Evolutionary conservation across 1,140 invertebrate genomes (phyloP).

Genomic region (Megalonaias nervosa): DNA sequence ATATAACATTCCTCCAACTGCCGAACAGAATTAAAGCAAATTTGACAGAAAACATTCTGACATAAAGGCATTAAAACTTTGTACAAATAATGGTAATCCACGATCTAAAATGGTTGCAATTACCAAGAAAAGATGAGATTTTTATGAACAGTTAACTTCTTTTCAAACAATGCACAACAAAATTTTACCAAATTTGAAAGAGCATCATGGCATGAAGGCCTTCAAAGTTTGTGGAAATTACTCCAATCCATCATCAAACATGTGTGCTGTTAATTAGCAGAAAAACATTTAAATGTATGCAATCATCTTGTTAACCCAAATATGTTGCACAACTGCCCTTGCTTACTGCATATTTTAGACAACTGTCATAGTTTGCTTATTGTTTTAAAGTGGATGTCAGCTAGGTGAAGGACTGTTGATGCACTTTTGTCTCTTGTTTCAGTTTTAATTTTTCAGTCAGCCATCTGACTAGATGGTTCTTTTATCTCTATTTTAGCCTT

Average conservation of each 20-base stretch:
- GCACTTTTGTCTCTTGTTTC: no score
- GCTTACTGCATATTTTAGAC: no score
- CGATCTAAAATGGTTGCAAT: no score
- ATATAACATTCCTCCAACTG: no score
- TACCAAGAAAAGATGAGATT: no score
- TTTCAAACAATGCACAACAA: no score
- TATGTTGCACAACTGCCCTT: neutral
- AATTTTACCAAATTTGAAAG: no score
- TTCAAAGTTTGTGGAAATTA: neutral
- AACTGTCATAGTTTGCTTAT: neutral
- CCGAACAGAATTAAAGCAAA: no score
- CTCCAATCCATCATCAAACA: neutral
- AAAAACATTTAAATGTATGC: neutral
- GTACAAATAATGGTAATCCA: no score
- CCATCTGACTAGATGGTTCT: slow-evolving; percentile 80
- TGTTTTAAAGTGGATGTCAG: neutral
- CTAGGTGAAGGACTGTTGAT: neutral
- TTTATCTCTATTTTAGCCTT: slow-evolving; percentile 54
- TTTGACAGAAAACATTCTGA: no score
- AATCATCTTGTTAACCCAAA: neutral
- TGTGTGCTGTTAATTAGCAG: neutral
- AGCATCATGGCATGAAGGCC: no score
- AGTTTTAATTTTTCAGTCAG: slow-evolving; percentile 25
- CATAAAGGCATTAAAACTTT: no score
- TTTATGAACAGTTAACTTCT: neutral